Evolutionary conservation across 2,113 vertebrate species (phyloP).

Genomic region (Gymnarchus niloticus): DNA sequence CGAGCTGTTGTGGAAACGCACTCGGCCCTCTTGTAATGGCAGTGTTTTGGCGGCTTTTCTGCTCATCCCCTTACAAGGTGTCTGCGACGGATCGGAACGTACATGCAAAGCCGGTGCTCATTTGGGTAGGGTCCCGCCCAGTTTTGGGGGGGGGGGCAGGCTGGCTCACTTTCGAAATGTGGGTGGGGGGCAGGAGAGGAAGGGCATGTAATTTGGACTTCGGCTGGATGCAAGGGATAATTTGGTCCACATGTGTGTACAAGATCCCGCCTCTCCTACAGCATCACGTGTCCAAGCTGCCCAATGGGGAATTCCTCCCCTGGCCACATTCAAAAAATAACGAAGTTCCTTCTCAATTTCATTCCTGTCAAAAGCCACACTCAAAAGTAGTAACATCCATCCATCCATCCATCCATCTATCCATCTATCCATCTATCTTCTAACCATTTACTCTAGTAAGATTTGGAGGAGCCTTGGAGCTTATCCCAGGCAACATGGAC

Average conservation of each 20-base stretch:
- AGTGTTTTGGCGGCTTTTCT: not conserved
- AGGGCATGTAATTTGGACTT: constrained; percentile 28
- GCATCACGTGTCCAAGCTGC: not conserved
- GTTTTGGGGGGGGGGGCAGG: constrained; percentile 6
- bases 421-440: too few relatives aligned
- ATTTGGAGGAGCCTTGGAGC: too few relatives aligned
- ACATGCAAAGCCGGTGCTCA: constrained; percentile 23
- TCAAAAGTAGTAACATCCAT: too few relatives aligned
- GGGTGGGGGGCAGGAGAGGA: constrained; percentile 20
- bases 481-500: too few relatives aligned
- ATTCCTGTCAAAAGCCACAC: too few relatives aligned
- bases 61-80: not conserved
- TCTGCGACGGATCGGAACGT: not conserved
- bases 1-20: not conserved
- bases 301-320: not conserved
- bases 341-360: too few relatives aligned
- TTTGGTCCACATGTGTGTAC: constrained; percentile 34
- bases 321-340: not conserved
- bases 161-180: constrained; percentile 16
- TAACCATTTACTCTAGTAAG: too few relatives aligned
- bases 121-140: constrained; percentile 14
- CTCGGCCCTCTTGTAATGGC: not conserved
- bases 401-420: too few relatives aligned
- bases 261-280: not conserved
- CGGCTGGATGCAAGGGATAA: constrained; percentile 28